These are phyloP conservation scores for Phrynosoma platyrhinos DNA, from an alignment of 2,113 vertebrate genomes.

Conservation along the genomic window DNA sequence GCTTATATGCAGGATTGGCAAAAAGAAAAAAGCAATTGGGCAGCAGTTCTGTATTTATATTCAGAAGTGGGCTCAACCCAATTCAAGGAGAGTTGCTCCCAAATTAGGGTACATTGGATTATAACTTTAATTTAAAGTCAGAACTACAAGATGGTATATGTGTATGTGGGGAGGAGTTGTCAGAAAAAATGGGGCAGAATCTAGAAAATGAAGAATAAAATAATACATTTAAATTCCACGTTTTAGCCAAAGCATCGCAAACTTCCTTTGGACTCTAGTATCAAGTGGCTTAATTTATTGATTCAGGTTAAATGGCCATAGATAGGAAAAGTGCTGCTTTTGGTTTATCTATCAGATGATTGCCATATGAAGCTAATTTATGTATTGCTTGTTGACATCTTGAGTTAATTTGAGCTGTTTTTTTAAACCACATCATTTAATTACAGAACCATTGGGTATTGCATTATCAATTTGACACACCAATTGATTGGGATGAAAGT, in stretches of 20 bases:
- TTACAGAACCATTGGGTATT: conserved; percentile 57
- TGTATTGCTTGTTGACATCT: conserved; percentile 66
- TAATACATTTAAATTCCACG: too few species aligned
- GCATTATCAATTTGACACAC: conserved; percentile 44
- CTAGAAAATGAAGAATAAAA: not conserved
- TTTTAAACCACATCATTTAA: conserved; percentile 46
- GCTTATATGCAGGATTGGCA: not conserved
- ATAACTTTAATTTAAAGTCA: conserved; percentile 32
- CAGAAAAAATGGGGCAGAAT: not conserved
- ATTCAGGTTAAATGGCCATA: conserved; percentile 39
- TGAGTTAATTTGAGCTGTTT: conserved; percentile 68
- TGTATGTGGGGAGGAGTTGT: too few species aligned
- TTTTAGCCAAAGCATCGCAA: conserved; percentile 43
- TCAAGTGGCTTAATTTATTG: conserved; percentile 22
- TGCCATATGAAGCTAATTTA: conserved; percentile 73
- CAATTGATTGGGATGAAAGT: conserved; percentile 38
- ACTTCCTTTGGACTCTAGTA: conserved; percentile 16
- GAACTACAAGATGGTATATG: conserved; percentile 14
- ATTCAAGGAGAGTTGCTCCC: not conserved
- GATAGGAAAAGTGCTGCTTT: conserved; percentile 31
- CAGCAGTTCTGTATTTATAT: not conserved
- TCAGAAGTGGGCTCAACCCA: not conserved
- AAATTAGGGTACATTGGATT: not conserved
- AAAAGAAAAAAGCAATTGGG: not conserved
- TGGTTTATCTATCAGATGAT: conserved; percentile 48